A percentile compares a stretch with the other conserved stretches of the same genome.
Conservation (phyloP, 2,888 invertebrate genomes). For the Bombyx huttoni region DNA sequence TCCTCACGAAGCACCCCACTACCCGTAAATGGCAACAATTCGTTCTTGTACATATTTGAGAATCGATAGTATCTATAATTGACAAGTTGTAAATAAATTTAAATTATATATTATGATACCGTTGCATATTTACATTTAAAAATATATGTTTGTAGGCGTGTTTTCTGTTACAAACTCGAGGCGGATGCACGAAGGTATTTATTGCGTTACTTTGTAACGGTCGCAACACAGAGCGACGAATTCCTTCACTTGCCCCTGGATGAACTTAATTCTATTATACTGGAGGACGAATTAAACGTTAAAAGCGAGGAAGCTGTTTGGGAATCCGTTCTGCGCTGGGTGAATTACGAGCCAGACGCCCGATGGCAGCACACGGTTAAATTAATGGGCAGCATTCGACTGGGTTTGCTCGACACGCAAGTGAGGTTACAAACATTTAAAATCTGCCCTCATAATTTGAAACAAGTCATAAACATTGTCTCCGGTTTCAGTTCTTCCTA, state of each 20-base stretch:
- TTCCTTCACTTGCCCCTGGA: slow-evolving; percentile 79
- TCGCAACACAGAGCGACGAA: slow-evolving; percentile 81
- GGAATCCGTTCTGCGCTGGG: slow-evolving; percentile 90
- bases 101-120: no score
- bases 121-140: no score
- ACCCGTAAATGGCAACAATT: no score
- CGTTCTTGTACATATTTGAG: no score
- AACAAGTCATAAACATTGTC: neutral
- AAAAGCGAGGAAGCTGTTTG: slow-evolving; percentile 90
- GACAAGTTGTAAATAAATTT: no score
- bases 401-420: slow-evolving; percentile 86
- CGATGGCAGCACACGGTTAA: slow-evolving; percentile 83
- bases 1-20: no score
- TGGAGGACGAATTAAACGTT: slow-evolving; percentile 88
- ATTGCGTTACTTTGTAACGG: slow-evolving; percentile 82
- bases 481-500: slow-evolving; percentile 81
- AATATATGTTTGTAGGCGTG: slow-evolving; percentile 52
- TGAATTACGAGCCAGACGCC: slow-evolving; percentile 80
- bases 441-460: neutral
- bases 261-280: slow-evolving; percentile 82
- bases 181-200: slow-evolving; percentile 78
- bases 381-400: slow-evolving; percentile 84
- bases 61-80: no score
- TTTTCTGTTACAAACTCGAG: slow-evolving; percentile 81
- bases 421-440: slow-evolving; percentile 27